Conservation (phyloP, 2,888 invertebrate genomes). For the Tromatobia lineatoria region DNA sequence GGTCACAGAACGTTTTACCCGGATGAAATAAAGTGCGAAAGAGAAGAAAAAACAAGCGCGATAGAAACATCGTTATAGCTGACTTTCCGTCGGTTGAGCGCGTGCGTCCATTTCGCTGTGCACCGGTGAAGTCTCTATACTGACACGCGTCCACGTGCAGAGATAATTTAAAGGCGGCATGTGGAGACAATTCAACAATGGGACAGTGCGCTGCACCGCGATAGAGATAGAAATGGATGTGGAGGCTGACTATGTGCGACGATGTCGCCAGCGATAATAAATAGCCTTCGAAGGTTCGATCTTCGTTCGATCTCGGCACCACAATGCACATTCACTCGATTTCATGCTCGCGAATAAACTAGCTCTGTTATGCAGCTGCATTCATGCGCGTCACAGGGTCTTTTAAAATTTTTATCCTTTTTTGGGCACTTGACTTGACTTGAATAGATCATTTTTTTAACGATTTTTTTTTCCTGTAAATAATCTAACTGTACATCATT, state of each 20-base stretch:
- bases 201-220: neutral
- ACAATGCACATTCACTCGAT: conserved; percentile 12
- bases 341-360: neutral
- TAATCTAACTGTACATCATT: too few relatives aligned
- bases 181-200: conserved; percentile 56
- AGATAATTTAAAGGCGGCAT: conserved; percentile 50
- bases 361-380: neutral
- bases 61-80: conserved; percentile 17
- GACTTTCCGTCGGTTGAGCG: conserved; percentile 30
- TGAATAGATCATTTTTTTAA: too few relatives aligned
- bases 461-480: too few relatives aligned
- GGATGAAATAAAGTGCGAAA: conserved; percentile 36
- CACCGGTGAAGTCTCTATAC: conserved; percentile 10
- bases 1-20: conserved; percentile 43
- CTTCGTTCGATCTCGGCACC: conserved; percentile 18
- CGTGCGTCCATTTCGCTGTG: conserved; percentile 35
- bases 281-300: conserved; percentile 46
- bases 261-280: conserved; percentile 32
- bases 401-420: neutral
- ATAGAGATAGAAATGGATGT: conserved; percentile 14
- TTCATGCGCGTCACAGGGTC: neutral
- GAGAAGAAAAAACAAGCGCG: conserved; percentile 25
- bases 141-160: conserved; percentile 30
- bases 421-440: neutral
- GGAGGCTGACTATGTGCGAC: conserved; percentile 27